These are phyloP conservation scores for Scaptomyza caliginosa DNA, from an alignment of 2,888 invertebrate genomes.

Conservation along the genomic window DNA sequence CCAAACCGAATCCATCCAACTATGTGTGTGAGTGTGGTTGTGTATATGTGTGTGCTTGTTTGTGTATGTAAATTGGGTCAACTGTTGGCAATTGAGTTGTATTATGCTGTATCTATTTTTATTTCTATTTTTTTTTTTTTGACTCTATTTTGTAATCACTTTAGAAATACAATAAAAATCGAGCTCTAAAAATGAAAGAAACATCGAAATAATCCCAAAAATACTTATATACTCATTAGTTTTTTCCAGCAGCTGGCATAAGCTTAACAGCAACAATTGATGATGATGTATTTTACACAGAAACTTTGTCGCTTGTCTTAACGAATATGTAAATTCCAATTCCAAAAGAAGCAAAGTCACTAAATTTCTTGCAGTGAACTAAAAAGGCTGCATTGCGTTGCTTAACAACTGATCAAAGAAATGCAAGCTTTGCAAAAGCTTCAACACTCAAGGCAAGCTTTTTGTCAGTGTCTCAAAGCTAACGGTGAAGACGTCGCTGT, in stretches of 20 bases:
- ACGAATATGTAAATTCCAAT: neutral
- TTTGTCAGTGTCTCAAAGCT: neutral
- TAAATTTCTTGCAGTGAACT: too few relatives aligned
- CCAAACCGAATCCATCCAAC: neutral
- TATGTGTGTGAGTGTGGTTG: neutral
- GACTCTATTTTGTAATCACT: conserved; percentile 42
- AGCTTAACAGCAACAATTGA: conserved; percentile 1
- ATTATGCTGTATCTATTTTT: too few relatives aligned
- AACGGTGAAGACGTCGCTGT: neutral
- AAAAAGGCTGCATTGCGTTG: neutral
- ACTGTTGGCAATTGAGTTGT: conserved; percentile 15
- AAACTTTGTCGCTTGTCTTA: neutral
- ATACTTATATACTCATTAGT: too few relatives aligned
- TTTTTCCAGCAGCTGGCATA: conserved; percentile 60
- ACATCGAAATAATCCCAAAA: too few relatives aligned
- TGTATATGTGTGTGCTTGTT: conserved; percentile 10
- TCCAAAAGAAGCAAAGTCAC: too few relatives aligned
- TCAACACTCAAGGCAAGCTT: neutral
- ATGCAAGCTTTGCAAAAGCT: neutral
- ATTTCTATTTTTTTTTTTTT: conserved; percentile 18
- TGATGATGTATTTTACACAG: neutral
- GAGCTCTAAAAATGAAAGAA: conserved; percentile 22
- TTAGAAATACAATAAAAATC: conserved; percentile 57
- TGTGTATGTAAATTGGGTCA: conserved; percentile 13
- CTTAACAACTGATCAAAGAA: neutral